These are phyloP conservation scores for Vicugna pacos DNA, from an alignment of 2,113 vertebrate genomes.

Conservation along the genomic window DNA sequence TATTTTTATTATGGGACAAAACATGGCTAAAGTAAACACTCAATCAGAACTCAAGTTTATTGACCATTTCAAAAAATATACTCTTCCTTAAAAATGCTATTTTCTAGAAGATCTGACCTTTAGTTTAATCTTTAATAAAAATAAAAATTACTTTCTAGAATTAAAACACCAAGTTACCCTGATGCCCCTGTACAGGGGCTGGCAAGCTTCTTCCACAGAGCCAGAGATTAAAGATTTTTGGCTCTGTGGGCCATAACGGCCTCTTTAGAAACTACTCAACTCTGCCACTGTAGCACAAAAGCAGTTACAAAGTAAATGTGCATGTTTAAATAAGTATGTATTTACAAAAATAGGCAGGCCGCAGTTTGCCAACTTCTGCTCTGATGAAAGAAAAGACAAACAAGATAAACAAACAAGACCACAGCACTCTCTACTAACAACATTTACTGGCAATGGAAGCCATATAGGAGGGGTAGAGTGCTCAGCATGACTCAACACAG, in stretches of 20 bases:
- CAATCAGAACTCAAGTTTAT: background rate
- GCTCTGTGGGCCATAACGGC: background rate
- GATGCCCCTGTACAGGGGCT: background rate
- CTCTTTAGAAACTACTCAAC: background rate
- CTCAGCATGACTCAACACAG: background rate
- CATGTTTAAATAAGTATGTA: background rate
- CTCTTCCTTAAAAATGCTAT: background rate
- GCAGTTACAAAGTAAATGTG: background rate
- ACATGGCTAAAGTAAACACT: background rate
- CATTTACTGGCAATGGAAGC: background rate
- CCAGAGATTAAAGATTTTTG: background rate
- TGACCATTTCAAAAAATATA: background rate
- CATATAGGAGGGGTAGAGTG: background rate
- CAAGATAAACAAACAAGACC: background rate
- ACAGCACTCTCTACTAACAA: background rate
- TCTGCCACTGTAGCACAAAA: background rate
- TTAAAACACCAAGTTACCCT: background rate
- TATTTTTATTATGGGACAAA: background rate
- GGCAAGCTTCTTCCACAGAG: background rate
- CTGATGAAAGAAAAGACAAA: background rate
- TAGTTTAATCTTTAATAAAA: constrained; percentile 21
- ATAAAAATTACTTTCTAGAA: constrained; percentile 36
- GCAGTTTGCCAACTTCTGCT: background rate
- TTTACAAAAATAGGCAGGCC: background rate
- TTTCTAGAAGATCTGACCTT: background rate